These are phyloP conservation scores for Menidia beryllina DNA, from an alignment of 2,113 vertebrate genomes.

Conservation along the genomic window DNA sequence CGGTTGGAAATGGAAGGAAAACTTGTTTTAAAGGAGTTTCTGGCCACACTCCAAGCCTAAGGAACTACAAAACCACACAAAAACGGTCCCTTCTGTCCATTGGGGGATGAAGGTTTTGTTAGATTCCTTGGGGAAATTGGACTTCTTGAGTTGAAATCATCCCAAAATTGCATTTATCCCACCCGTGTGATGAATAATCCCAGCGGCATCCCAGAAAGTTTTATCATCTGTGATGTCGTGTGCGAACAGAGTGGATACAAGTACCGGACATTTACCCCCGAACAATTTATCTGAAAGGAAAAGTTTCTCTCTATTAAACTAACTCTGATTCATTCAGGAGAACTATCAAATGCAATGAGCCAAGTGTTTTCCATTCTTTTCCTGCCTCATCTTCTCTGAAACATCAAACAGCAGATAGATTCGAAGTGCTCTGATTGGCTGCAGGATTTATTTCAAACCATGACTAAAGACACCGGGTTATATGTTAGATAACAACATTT, in stretches of 20 bases:
- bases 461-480: background rate
- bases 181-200: slow-evolving; percentile 61
- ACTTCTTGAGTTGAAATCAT: slow-evolving; percentile 59
- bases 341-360: slow-evolving; percentile 43
- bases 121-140: slow-evolving; percentile 42
- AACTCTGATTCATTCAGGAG: slow-evolving; percentile 54
- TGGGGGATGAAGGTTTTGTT: slow-evolving; percentile 44
- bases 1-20: slow-evolving; percentile 54
- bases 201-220: slow-evolving; percentile 37
- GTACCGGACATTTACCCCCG: slow-evolving; percentile 24
- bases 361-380: slow-evolving; percentile 38
- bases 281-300: slow-evolving; percentile 46
- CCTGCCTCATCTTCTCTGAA: slow-evolving; percentile 22
- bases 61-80: slow-evolving; percentile 23
- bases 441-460: background rate
- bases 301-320: slow-evolving; percentile 61
- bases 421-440: slow-evolving; percentile 17
- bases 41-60: slow-evolving; percentile 37
- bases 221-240: slow-evolving; percentile 51
- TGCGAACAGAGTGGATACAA: slow-evolving; percentile 50
- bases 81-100: slow-evolving; percentile 32
- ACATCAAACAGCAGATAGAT: slow-evolving; percentile 10
- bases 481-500: background rate
- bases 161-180: slow-evolving; percentile 63
- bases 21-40: slow-evolving; percentile 23